Percentiles rank a stretch among this genome's conserved stretches.
These are phyloP conservation scores for Cerastis leucographa DNA, from an alignment of 2,888 invertebrate genomes.

Conservation along the genomic window DNA sequence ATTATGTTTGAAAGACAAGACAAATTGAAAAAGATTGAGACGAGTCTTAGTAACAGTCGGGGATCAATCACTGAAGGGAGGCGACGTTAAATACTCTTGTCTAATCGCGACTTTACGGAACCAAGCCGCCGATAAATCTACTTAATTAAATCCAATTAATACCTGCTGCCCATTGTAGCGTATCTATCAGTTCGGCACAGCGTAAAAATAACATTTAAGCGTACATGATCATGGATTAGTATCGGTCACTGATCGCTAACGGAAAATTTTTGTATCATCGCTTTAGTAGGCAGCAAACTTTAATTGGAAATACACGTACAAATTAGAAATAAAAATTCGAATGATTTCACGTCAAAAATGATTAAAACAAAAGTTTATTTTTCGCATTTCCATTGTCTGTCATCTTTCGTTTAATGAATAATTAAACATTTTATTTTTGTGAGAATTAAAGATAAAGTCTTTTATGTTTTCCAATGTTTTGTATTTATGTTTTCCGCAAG, in stretches of 20 bases:
- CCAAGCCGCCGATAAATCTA: slow-evolving; percentile 58
- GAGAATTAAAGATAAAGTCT: slow-evolving; percentile 38
- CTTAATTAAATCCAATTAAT: slow-evolving; percentile 63
- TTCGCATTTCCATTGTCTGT: slow-evolving; percentile 25
- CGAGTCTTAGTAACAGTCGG: slow-evolving; percentile 9
- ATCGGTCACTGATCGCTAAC: slow-evolving; percentile 43
- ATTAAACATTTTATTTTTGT: slow-evolving; percentile 54
- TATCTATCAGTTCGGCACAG: slow-evolving; percentile 42
- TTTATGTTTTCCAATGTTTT: slow-evolving; percentile 60
- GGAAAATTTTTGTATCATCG: slow-evolving; percentile 41
- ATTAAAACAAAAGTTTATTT: slow-evolving; percentile 35
- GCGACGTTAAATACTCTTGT: slow-evolving; percentile 47
- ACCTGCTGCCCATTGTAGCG: slow-evolving; percentile 37
- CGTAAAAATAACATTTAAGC: slow-evolving; percentile 53
- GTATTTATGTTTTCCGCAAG: slow-evolving; percentile 71
- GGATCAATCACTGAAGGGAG: slow-evolving; percentile 41
- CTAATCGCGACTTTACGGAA: slow-evolving; percentile 51
- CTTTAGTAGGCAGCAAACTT: slow-evolving; percentile 44
- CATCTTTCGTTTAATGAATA: slow-evolving; percentile 43
- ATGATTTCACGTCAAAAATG: slow-evolving; percentile 31
- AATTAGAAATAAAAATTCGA: slow-evolving; percentile 36
- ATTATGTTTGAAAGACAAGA: slow-evolving; percentile 4
- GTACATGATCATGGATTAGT: slow-evolving; percentile 50
- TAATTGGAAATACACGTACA: slow-evolving; percentile 38
- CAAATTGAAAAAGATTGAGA: slow-evolving; percentile 34